Base-by-base conservation (phyloP, 2,888 invertebrate species). In the Patella depressa region DNA sequence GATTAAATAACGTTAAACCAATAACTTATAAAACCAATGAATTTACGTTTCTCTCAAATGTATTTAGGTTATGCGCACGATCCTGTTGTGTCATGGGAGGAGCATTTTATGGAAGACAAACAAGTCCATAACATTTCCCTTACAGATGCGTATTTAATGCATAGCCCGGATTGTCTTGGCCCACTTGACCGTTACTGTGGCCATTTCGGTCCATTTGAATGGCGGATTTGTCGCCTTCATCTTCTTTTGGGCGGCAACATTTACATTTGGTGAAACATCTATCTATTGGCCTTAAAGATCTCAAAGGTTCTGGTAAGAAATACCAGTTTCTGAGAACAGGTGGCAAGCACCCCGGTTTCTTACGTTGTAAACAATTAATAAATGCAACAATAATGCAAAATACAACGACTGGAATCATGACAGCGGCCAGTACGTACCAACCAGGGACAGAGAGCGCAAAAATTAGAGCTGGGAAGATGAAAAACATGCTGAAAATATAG, bases 401-500 rank as follows among this genome's bases (percentile, higher is more conserved):
- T 24, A 87, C 19, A 5, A 83, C 75, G 12, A 91, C 74, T 0
- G 88, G 90, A 59, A 89, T 87, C 0, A 90, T 83, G 1, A 92
- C 87, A 0, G 81, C 87, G 15, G 83, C 79, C 59, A 90, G 76
- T 2, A 85, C 85, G n/a, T 84, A 75, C 84, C 84, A 84, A 15
- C 89, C 88, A 0, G 88, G 81, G 9, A 89, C 53, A 2, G 89
- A 89, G 11, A 91, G 82, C 0, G 82, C 89, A 78, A 91, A 90
- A 2, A 90, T 83, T n/a, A 79, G 19, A 4, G 82, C 86, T 7
- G 87, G 91, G 12, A 91, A 72, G 7, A 89, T 1, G 78, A 91
- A 89, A 80, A 90, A 91, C 82, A 88, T 83, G 12, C 83, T n/a
- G 5, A 89, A 75, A 2, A 91, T 73, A 87, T 93, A 93, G 54